Evolutionary conservation across 2,888 invertebrate species (phyloP), one percentile per base, ranked within the genome.

Genomic region (Mallateleia sp.): DNA sequence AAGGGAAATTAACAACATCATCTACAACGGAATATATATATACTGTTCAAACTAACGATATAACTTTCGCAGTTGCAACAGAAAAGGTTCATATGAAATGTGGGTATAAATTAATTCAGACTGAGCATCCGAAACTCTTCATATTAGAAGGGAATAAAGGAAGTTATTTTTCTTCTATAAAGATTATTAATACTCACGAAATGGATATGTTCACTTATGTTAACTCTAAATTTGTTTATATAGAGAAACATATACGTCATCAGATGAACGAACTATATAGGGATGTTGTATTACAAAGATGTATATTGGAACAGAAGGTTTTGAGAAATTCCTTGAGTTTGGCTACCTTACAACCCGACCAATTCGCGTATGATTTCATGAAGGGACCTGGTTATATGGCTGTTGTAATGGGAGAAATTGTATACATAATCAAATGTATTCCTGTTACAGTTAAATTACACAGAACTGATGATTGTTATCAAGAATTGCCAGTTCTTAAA

Each of bases 171-270:
- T n/a, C 60, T 6, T 34, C 14, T 1, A 14, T 14, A n/a, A 52
- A 14, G 6, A 52, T 32, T 1, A 9, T 14, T 2, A n/a, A 15
- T 38, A 6, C 75, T 0, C 24, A 75, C 56, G 86, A 86, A 14
- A 32, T 88, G 1, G 89, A 91, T 32, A 60, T 91, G 0, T 88
- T 88, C 5, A 14, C 78, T 0, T 91, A 91, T 50, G 77, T 91
- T 1, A 91, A 90, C 45, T 84, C 89, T 2, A 92, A 92, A 85
- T 90, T 92, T 8, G 60, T 92, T 7, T 92, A 92, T 66, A 86
- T 91, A 0, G 91, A 92, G 74, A 89, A 90, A 69, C 84, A 91
- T 4, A 85, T 91, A 4, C 85, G 90, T 34, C 56, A 67, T 11
- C 72, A 82, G 9, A 42, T 92, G 8, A 72, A 87, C 7, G 8